Conservation (phyloP, 2,797 vertebrate species). For the Meriones psammophilus region DNA sequence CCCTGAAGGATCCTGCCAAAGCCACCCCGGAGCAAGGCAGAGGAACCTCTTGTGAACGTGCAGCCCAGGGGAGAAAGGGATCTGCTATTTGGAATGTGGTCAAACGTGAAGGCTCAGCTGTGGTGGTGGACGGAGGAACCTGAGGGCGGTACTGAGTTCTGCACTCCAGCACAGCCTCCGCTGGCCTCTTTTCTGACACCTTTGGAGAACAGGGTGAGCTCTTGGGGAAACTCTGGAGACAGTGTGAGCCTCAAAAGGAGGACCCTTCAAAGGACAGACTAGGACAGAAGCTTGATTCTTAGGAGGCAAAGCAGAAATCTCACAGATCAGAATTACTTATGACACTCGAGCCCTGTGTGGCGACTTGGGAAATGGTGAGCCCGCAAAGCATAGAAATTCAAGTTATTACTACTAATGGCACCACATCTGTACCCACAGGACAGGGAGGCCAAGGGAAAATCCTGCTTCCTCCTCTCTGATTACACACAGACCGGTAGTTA, state of each 20-base stretch:
- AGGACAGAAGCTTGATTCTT: not conserved
- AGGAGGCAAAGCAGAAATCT: accelerated
- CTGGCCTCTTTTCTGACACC: not conserved
- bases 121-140: accelerated
- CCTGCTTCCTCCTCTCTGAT: constrained; percentile 22
- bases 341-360: not conserved
- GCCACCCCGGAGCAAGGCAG: not conserved
- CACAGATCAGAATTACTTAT: not conserved
- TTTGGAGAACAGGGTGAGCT: not conserved
- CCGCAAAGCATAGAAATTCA: constrained; percentile 27
- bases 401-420: constrained; percentile 35
- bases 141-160: not conserved
- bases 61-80: not conserved
- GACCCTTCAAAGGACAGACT: not conserved
- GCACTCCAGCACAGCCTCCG: not conserved
- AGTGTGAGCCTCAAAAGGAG: not conserved
- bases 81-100: not conserved
- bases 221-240: not conserved
- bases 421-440: constrained; percentile 14
- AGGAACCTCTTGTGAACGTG: not conserved
- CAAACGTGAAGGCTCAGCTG: not conserved
- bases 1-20: not conserved
- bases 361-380: not conserved
- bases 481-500: not conserved
- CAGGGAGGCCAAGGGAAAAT: constrained; percentile 2